These are phyloP conservation scores for Drosophila burlai DNA, from an alignment of 1,140 invertebrate genomes.

Conservation along the genomic window DNA sequence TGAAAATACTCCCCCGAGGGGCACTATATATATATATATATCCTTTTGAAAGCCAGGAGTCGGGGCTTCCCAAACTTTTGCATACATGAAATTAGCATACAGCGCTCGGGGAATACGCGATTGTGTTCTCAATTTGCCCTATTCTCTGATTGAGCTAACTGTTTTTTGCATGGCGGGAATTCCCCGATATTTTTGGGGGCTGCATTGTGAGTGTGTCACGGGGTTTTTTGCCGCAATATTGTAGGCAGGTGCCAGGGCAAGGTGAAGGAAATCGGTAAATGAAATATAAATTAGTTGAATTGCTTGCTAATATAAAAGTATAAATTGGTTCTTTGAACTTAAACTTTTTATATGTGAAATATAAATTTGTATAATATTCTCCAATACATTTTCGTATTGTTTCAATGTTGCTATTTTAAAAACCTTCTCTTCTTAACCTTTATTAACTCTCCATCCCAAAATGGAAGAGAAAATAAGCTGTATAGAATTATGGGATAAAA, in stretches of 20 bases:
- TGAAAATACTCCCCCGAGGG: slow-evolving; percentile 62
- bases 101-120: slow-evolving; percentile 28
- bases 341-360: no score
- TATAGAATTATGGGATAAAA: no score
- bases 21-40: not conserved
- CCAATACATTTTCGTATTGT: no score
- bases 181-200: not conserved
- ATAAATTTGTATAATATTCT: no score
- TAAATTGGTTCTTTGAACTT: no score
- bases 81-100: slow-evolving; percentile 49
- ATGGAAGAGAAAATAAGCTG: no score
- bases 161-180: slow-evolving; percentile 2
- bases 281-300: not conserved
- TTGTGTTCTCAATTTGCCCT: slow-evolving; percentile 31
- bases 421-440: no score
- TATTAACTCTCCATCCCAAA: no score
- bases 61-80: slow-evolving; percentile 14
- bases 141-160: slow-evolving; percentile 37
- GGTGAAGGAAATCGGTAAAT: not conserved
- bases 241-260: not conserved
- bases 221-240: not conserved
- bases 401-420: no score
- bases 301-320: no score
- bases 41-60: not conserved
- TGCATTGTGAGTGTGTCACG: not conserved